Base-by-base conservation (phyloP, 2,888 invertebrate genomes). In the Epistrophella euchroma region DNA sequence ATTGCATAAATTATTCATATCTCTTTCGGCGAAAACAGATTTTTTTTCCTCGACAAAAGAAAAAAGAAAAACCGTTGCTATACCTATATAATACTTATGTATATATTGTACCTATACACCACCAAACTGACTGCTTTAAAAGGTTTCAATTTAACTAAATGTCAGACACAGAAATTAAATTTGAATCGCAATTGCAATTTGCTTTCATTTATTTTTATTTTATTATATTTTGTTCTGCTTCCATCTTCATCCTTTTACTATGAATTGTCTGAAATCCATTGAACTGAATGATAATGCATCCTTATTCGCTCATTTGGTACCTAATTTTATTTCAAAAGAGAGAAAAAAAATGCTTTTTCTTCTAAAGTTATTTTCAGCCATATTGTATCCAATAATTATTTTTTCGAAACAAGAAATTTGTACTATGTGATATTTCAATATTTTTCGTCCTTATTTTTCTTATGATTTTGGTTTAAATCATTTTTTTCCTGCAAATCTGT, bases 101-200 rank as follows among this genome's bases (percentile, higher is more conserved):
- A 56, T 17, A 32, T n/a, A 7, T 13, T 19, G 22, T 45, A 32
- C 6, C 47, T 45, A 45, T 9, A 32, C 56, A 58, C n/a, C 28
- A 28, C 60, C 50, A 73, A 9, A 35, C 60, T 22, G 43, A 66
- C 88, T 90, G 91, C 91, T 91, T 91, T 91, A 90, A 92, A 66
- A 92, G 91, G 91, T 90, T 92, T 92, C 90, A 90, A 91, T 91
- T 92, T 92, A 92, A 92, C 90, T 90, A 90, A 91, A 92, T 91
- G 92, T 92, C 92, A 92, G 88, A 88, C 90, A 88, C 92, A 92
- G 92, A 92, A 91, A 92, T 91, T 91, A 91, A 90, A 91, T 90
- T 89, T 89, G 89, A 90, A 91, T 89, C 89, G 89, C 89, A 91
- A 90, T 90, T 85, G 89, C 89, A 91, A 90, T 90, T 85, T 76